These are phyloP conservation scores for Eueremaeus valkanovi DNA, from an alignment of 2,888 invertebrate genomes.

Conservation along the genomic window DNA sequence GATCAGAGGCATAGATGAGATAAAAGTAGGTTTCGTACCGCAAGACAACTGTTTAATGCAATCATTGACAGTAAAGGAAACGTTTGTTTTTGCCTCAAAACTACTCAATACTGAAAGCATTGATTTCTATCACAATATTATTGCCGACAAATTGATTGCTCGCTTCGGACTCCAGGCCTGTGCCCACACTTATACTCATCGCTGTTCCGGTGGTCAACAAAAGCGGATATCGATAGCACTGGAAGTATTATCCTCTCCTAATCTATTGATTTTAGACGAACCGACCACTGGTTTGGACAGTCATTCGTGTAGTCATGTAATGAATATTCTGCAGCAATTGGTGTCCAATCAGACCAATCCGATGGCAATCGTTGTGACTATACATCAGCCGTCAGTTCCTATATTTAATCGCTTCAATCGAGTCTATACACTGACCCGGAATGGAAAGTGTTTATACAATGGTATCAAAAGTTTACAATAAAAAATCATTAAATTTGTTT, in stretches of 20 bases:
- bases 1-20: neutral
- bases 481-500: no score
- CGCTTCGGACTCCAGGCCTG: conserved; percentile 17
- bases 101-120: neutral
- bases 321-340: conserved; percentile 30
- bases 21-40: conserved; percentile 33
- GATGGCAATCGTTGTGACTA: conserved; percentile 31
- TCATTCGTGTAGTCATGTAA: conserved; percentile 30
- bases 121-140: neutral
- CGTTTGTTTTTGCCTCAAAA: conserved; percentile 29
- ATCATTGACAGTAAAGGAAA: conserved; percentile 33
- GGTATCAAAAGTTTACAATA: conserved; percentile 8
- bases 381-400: conserved; percentile 37
- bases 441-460: conserved; percentile 19
- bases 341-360: neutral
- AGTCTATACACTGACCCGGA: conserved; percentile 13
- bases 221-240: conserved; percentile 38
- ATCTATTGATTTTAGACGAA: conserved; percentile 37
- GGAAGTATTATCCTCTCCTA: conserved; percentile 27
- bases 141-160: conserved; percentile 28
- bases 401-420: conserved; percentile 21
- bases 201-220: conserved; percentile 37
- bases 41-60: conserved; percentile 38
- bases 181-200: conserved; percentile 11
- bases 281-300: conserved; percentile 40